Base-by-base conservation (phyloP, 1,140 invertebrate species). In the Ganaspis sp. region DNA sequence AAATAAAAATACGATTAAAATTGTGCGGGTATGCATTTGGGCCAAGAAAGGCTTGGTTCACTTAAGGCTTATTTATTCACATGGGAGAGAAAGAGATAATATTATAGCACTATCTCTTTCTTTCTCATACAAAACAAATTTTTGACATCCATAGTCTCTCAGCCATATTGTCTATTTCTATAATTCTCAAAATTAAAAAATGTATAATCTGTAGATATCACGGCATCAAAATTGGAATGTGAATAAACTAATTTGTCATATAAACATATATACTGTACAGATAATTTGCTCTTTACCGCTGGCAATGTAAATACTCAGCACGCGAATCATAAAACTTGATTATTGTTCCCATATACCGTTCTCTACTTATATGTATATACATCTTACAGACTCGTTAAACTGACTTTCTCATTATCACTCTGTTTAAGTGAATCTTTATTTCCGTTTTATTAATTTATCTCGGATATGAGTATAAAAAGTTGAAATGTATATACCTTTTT, bases 111-210 rank as follows among this genome's bases (percentile, higher is more conserved):
- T n/a, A n/a, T n/a, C n/a, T n/a, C n/a, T n/a, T n/a, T n/a, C n/a
- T n/a, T n/a, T n/a, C n/a, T n/a, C n/a, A n/a, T n/a, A n/a, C n/a
- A n/a, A n/a, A n/a, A n/a, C n/a, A n/a, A n/a, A n/a, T n/a, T n/a
- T n/a, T n/a, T n/a, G n/a, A n/a, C n/a, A n/a, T n/a, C n/a, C n/a
- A n/a, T n/a, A n/a, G n/a, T n/a, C n/a, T n/a, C n/a, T n/a, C n/a
- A n/a, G n/a, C n/a, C n/a, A n/a, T n/a, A n/a, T n/a, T n/a, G n/a
- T n/a, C n/a, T n/a, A n/a, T n/a, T 73, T 79, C 84, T 81, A 72
- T 87, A 85, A 87, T 85, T 84, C 76, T 83, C 85, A 89, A 86
- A 80, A 87, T 87, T n/a, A n/a, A n/a, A n/a, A n/a, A n/a, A n/a
- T n/a, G n/a, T n/a, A n/a, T n/a, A n/a, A n/a, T n/a, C n/a, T n/a